These are phyloP conservation scores for Caranx melampygus DNA, from an alignment of 2,113 vertebrate species.

Conservation along the genomic window DNA sequence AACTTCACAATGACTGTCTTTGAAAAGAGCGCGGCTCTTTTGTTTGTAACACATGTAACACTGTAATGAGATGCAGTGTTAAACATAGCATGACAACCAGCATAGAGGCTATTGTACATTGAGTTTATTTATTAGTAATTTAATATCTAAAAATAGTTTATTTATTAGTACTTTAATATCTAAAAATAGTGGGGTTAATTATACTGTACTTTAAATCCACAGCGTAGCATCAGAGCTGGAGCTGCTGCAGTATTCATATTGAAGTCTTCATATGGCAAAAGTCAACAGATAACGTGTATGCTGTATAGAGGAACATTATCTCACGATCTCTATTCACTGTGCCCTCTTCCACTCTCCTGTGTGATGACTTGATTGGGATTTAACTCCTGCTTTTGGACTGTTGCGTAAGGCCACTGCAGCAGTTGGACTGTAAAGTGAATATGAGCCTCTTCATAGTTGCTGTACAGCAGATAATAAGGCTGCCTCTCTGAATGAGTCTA, in stretches of 20 bases:
- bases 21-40: background rate
- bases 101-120: background rate
- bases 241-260: background rate
- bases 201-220: background rate
- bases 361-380: slow-evolving; percentile 46
- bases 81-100: background rate
- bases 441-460: slow-evolving; percentile 53
- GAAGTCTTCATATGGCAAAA: slow-evolving; percentile 1
- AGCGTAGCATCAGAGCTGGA: background rate
- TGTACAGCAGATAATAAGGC: slow-evolving; percentile 56
- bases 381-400: slow-evolving; percentile 47
- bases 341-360: slow-evolving; percentile 26
- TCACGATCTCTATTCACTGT: slow-evolving; percentile 13
- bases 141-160: background rate
- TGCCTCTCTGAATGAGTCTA: slow-evolving; percentile 67
- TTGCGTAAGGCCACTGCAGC: slow-evolving; percentile 48
- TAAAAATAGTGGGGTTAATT: background rate
- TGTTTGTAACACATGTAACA: background rate
- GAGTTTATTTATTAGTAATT: background rate
- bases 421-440: slow-evolving; percentile 39
- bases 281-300: background rate
- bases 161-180: background rate
- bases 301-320: slow-evolving; percentile 28
- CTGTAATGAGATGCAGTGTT: background rate
- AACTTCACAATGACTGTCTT: background rate